Conservation (phyloP, 2,797 vertebrate species). For the Amblyopsis hoosieri region DNA sequence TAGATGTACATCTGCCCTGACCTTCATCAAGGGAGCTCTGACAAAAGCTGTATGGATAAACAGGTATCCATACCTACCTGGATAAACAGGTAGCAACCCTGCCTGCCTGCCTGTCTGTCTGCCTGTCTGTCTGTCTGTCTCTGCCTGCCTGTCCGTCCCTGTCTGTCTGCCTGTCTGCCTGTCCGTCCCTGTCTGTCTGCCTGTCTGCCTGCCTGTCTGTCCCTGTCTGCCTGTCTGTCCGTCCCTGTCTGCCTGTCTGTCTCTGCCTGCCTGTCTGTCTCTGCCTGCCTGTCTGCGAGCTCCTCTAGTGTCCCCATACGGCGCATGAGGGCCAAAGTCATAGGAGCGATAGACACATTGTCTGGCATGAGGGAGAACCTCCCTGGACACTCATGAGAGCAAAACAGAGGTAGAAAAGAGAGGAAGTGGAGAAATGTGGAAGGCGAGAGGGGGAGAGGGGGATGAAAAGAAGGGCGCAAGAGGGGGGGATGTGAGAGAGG, state of each 20-base stretch:
- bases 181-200: neutral
- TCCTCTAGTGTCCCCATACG: conserved; percentile 69
- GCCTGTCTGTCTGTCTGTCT: neutral
- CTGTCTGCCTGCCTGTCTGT: conserved; percentile 20
- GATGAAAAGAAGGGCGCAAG: conserved; percentile 33
- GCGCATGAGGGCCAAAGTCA: conserved; percentile 27
- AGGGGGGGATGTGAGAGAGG: conserved; percentile 13
- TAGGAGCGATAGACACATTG: conserved; percentile 16
- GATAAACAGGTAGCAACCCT: conserved; percentile 83
- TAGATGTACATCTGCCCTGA: conserved; percentile 62
- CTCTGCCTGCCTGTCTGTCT: conserved; percentile 31
- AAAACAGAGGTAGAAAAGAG: conserved; percentile 29
- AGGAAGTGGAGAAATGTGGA: conserved; percentile 1
- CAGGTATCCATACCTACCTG: conserved; percentile 75
- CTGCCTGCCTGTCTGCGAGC: conserved; percentile 32
- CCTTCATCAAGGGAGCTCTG: conserved; percentile 80
- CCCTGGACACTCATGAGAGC: neutral
- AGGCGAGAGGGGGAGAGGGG: conserved; percentile 18
- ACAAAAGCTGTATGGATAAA: conserved; percentile 86
- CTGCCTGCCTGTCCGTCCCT: conserved; percentile 59
- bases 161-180: conserved; percentile 8
- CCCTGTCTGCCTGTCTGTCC: conserved; percentile 27
- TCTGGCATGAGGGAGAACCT: conserved; percentile 1
- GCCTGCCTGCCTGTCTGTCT: conserved; percentile 51
- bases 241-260: neutral